Base-by-base conservation (phyloP, 2,113 vertebrate species). In the Anoura caudifer region DNA sequence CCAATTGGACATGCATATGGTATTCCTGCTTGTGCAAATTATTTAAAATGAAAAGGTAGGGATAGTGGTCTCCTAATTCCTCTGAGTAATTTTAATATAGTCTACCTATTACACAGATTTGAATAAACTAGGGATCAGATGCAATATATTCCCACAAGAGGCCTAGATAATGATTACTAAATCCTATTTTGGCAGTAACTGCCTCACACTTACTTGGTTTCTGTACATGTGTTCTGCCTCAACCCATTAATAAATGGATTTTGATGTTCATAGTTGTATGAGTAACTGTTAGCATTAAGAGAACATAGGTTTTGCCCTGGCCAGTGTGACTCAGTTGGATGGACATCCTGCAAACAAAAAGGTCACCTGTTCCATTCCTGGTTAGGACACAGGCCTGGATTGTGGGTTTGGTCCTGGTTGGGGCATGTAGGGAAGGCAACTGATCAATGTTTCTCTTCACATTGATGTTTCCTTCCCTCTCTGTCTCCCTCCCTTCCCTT, bases 1-100 rank as follows among this genome's bases (percentile, higher is more conserved):
- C 36, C 38, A 88, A 28, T 52, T 82, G 15, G 95, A 89, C 50
- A 79, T 59, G 91, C 10, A n/a, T 10, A 6, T 38, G 33, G 11
- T 24, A 67, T 94, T 96, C 84, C 87, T 97, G 14, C 7, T 90
- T 97, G 73, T 28, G 89, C 84, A 87, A 94, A 80, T 87, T 80
- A 97, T 77, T 93, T 65, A 61, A 91, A 85, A 56, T 61, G 36
- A 33, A 87, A 81, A 94, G 41, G 19, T 73, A 73, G 75, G 73
- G 31, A 72, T 56, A 45, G 38, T 97, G 31, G 16, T 97, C 77
- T 95, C 72, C 36, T 79, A 95, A 77, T 28, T n/a, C 15, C 65
- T 72, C 50, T 82, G 15, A 70, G 38, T n/a, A 70, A 87, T 75
- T 94, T 96, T 87, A 90, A 80, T 76, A 90, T 79, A 82, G 90